Percentiles rank a stretch among this genome's conserved stretches.
phyloP scores from a whole-genome alignment of 2,113 vertebrate species.

The Antechinus flavipes region DNA sequence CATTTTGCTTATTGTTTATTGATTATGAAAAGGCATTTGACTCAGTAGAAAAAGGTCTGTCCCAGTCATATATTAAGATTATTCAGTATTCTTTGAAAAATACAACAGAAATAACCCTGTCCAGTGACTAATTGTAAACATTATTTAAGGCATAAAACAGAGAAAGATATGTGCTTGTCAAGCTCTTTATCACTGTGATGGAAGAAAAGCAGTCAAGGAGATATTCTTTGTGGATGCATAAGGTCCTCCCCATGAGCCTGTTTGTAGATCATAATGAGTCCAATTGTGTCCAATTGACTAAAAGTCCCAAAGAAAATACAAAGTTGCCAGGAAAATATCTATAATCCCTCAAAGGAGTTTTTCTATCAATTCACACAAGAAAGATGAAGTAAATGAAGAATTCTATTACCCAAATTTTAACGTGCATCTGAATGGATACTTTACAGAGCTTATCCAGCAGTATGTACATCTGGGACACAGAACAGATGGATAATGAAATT shows the following conservation, averaged over 20 bases:
- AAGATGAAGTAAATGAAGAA: not conserved
- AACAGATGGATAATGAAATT: not conserved
- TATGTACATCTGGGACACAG: not conserved
- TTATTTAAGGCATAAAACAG: not conserved
- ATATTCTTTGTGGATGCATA: not conserved
- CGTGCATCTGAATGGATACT: not conserved
- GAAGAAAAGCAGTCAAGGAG: not conserved
- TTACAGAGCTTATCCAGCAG: not conserved
- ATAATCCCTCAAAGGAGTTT: not conserved
- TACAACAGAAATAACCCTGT: not conserved
- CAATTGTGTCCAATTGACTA: not conserved
- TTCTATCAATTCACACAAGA: not conserved
- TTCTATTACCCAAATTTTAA: not conserved
- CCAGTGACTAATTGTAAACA: not conserved
- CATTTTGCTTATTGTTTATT: not conserved
- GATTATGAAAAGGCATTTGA: not conserved
- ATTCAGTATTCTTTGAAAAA: not conserved
- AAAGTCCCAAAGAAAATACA: not conserved
- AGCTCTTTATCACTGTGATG: not conserved
- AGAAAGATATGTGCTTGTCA: not conserved
- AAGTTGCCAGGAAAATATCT: not conserved
- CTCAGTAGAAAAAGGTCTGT: not conserved
- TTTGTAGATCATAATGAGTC: not conserved
- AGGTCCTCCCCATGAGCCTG: not conserved
- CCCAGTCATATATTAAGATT: not conserved